Evolutionary conservation across 2,113 vertebrate genomes (phyloP).

Genomic region (Empidonax traillii): DNA sequence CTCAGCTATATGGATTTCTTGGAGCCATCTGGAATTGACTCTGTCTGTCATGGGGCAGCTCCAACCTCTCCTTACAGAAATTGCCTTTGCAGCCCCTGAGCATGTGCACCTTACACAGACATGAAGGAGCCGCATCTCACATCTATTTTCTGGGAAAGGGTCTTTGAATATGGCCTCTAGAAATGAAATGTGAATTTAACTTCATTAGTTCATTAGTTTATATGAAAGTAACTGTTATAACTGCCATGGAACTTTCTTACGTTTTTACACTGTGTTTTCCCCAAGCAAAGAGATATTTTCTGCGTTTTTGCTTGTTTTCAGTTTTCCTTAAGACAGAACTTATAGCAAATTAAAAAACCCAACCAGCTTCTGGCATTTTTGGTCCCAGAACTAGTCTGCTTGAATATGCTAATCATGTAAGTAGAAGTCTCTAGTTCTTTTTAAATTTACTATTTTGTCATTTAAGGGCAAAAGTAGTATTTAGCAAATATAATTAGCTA

Average conservation of each 20-base stretch:
- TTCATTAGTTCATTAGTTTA: neutral
- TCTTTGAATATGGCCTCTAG: neutral
- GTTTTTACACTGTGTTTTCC: neutral
- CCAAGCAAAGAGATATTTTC: neutral
- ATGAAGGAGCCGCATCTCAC: neutral
- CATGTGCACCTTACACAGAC: accelerated
- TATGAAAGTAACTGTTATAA: neutral
- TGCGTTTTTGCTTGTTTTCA: neutral
- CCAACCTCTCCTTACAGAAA: neutral
- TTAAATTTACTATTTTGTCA: neutral
- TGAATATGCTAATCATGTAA: neutral
- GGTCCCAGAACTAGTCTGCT: neutral
- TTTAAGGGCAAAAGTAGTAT: neutral
- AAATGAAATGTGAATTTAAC: neutral
- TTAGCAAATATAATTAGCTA: neutral
- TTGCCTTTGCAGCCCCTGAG: neutral
- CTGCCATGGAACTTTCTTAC: neutral
- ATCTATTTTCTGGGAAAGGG: neutral
- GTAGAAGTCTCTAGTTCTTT: neutral
- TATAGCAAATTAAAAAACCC: neutral
- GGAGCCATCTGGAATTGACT: accelerated
- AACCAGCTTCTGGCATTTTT: neutral
- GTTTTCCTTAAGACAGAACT: neutral
- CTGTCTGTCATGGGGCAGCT: neutral
- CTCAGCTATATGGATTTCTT: neutral